Conservation (phyloP, 1,140 invertebrate genomes). For the Drosophila biarmipes region DNA sequence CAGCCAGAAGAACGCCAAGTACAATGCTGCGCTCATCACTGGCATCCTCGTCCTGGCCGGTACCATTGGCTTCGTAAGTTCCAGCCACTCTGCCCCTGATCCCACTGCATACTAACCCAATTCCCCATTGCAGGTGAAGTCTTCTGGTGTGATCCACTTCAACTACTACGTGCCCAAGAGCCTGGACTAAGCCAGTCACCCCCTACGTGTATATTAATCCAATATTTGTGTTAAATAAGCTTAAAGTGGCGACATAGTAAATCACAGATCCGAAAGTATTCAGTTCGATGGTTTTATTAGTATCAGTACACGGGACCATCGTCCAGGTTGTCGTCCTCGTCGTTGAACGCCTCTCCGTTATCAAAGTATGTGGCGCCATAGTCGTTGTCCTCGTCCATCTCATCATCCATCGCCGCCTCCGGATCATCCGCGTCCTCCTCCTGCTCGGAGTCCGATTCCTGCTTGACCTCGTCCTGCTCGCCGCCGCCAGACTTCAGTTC, state of each 20-base stretch:
- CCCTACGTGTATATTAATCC: slow-evolving; percentile 54
- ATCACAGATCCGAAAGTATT: slow-evolving; percentile 58
- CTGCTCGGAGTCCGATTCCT: slow-evolving; percentile 84
- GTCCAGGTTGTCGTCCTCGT: slow-evolving; percentile 94
- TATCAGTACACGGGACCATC: slow-evolving; percentile 89
- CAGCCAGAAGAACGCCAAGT: slow-evolving; percentile 87
- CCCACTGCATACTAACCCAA: too few species aligned
- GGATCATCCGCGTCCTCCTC: slow-evolving; percentile 86
- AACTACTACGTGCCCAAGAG: slow-evolving; percentile 87
- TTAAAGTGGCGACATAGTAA: slow-evolving; percentile 76
- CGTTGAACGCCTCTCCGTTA: slow-evolving; percentile 93
- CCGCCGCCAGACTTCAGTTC: slow-evolving; percentile 87
- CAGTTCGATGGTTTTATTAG: slow-evolving; percentile 35
- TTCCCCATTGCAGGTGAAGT: slow-evolving; percentile 85
- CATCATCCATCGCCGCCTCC: slow-evolving; percentile 87
- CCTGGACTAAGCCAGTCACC: slow-evolving; percentile 84
- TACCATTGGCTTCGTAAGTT: slow-evolving; percentile 87
- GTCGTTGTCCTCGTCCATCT: slow-evolving; percentile 91
- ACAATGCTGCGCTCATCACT: slow-evolving; percentile 88
- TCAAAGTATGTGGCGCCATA: slow-evolving; percentile 94
- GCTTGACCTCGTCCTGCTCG: slow-evolving; percentile 85
- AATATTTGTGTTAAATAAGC: slow-evolving; percentile 78
- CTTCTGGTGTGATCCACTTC: slow-evolving; percentile 86
- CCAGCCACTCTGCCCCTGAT: background rate
- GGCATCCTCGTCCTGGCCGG: slow-evolving; percentile 87